Evolutionary conservation across 2,888 invertebrate genomes (phyloP), one percentile per base, ranked within the genome.

Genomic region (Euphydryas editha): DNA sequence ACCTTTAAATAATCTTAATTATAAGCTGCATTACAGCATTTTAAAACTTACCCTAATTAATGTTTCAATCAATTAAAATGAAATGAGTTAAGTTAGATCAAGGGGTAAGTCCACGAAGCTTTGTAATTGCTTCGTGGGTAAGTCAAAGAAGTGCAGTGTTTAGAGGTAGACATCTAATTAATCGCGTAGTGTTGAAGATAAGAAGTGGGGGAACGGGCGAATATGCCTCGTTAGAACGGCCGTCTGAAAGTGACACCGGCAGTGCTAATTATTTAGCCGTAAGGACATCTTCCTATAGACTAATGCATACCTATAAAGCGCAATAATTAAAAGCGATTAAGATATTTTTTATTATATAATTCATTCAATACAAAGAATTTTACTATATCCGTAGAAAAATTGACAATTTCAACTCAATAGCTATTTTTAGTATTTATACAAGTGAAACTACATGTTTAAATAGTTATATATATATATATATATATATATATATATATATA

Each of bases 241-340:
- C 81, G 82, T 88, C 90, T 91, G 91, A 87, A 90, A 88, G 80
- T 91, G 91, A 91, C 91, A 91, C 90, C 88, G 74, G 69, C 76
- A 71, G 73, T 76, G 86, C 87, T 90, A 91, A 91, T 92, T 92
- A 89, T 85, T 90, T 90, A 87, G 82, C 82, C 77, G 79, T 73
- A 81, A 86, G 85, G 85, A 88, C 85, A 81, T 82, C 83, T 81
- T 75, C 58, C 68, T 57, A 68, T 44, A 66, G 67, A 68, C 68
- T 65, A 67, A 68, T 70, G 69, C 65, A 62, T 67, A n/a, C n/a
- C n/a, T n/a, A 69, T 65, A 56, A 60, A 58, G 39, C 58, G 47
- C 59, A 65, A 56, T 30, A 30, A 30, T 65, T 55, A 68, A 62
- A 59, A 54, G 11, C 21, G 57, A 37, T 42, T 56, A 44, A 36